Evolutionary conservation across 2,888 invertebrate genomes (phyloP).

Genomic region (Eumacrocentrus americanus): DNA sequence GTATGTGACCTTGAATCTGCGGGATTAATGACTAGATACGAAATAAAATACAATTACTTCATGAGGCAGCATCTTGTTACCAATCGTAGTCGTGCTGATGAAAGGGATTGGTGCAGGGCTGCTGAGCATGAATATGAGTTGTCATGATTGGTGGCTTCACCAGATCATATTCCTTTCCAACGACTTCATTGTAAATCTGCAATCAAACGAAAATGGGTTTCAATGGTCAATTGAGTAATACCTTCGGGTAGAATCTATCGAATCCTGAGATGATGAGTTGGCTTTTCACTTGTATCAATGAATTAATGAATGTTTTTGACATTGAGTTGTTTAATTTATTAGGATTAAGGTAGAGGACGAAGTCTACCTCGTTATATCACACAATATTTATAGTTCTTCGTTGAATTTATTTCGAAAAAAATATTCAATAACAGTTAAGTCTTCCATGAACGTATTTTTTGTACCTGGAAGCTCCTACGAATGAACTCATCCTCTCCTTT

Average conservation of each 20-base stretch:
- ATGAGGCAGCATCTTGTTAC: constrained; percentile 44
- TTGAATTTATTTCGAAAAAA: no score
- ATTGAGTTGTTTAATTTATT: no score
- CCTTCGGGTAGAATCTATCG: no score
- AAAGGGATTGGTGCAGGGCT: constrained; percentile 58
- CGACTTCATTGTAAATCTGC: constrained; percentile 56
- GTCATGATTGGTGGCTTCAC: constrained; percentile 51
- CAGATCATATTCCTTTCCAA: constrained; percentile 48
- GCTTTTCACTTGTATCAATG: no score
- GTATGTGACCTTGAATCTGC: no score
- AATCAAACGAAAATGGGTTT: neutral
- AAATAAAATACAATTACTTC: neutral
- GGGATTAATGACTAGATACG: no score
- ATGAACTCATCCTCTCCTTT: constrained; percentile 59
- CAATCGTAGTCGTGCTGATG: constrained; percentile 59
- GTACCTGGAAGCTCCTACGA: constrained; percentile 60
- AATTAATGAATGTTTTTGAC: no score
- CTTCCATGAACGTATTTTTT: constrained; percentile 35
- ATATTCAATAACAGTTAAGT: neutral
- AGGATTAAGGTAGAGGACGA: constrained; percentile 38
- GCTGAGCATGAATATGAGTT: constrained; percentile 59
- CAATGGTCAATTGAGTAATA: no score
- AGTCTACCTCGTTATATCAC: constrained; percentile 34
- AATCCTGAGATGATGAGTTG: no score
- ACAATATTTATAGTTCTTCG: neutral